Base-by-base conservation (phyloP, 2,113 vertebrate species). In the Lophura nycthemera region DNA sequence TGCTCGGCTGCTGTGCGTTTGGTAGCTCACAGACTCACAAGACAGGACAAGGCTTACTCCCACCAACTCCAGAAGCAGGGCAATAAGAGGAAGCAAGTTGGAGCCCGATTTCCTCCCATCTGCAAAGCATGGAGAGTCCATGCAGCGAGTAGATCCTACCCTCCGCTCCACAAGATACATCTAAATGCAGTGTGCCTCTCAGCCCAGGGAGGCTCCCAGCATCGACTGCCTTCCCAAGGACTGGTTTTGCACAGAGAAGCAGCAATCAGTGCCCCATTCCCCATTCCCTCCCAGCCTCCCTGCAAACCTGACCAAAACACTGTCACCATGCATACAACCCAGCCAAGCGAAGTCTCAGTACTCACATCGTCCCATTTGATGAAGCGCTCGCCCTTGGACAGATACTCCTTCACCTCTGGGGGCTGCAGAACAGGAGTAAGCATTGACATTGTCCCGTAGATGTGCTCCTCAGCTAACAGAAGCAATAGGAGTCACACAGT, bases 321-420 rank as follows among this genome's bases (percentile, higher is more conserved):
- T 7, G 17, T 10, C 63, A 48, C n/a, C 71, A 3, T 2, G 11
- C 56, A 13, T 5, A 15, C 32, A 16, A 16, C 0, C 25, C 0
- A 38, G 56, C 2, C 2, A 74, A 90, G 69, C 32, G n/a, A 56
- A 76, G 4, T 4, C 19, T 19, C 3, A 1, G 73, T 94, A 98
- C 99, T 99, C 97, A 99, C 99, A 87, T 99, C 99, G 3, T 99
- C 99, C 99, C 99, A 99, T 52, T 98, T 99, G 94, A 98, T 99
- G 95, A 99, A 99, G 87, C 99, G 98, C 40, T 99, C 99, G 4
- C 99, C 99, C 96, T 99, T 99, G 61, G 97, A 97, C 74, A 99
- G 96, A 87, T 99, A 99, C 13, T 98, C 97, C 97, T 99, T 99
- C 95, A 99, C 98, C 78, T 97, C 96, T 0, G 97, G 98, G 54